Base-by-base conservation (phyloP, 2,888 invertebrate species). In the Tenthredo amoena region DNA sequence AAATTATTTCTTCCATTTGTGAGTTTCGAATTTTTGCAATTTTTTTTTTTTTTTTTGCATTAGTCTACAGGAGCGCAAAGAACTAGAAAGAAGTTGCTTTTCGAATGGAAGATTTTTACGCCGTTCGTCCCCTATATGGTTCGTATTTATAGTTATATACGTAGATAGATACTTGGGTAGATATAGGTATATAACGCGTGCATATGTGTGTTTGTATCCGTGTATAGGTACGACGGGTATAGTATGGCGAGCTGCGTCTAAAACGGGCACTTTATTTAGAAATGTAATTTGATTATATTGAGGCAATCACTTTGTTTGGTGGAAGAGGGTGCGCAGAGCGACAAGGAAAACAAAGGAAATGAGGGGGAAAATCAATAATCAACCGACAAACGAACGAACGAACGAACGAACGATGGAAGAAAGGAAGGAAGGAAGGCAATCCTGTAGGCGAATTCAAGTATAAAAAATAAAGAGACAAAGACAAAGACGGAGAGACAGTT, bases 211-310 rank as follows among this genome's bases (percentile, higher is more conserved):
- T 40, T n/a, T n/a, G 55, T 62, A 31, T 15, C 21, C 12, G 12
- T 21, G 26, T 31, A 26, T 40, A 50, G n/a, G 31, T 55, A n/a
- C 7, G 31, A 62, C 9, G 43, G 72, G 26, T 55, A 10, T 71
- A 6, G 65, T 26, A 76, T 55, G 31, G 77, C 9, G 79, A 34
- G 31, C 31, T 50, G 55, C 81, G 37, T 81, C 62, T 62, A 62
- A 62, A 81, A 62, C 68, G 79, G 72, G 84, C 74, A 43, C 85
- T 82, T 74, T 87, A 77, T 87, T 87, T 72, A 74, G 84, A 65
- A 85, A 85, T 86, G 85, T 86, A 88, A 89, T 87, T 88, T 87
- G 86, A 88, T 89, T 87, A 85, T 81, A 86, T 87, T 77, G 86
- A 85, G 81, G 37, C 34, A 31, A 83, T 83, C 83, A 68, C 83